phyloP scores from a whole-genome alignment of 1,140 invertebrate genomes.

The Scylla paramamosain region DNA sequence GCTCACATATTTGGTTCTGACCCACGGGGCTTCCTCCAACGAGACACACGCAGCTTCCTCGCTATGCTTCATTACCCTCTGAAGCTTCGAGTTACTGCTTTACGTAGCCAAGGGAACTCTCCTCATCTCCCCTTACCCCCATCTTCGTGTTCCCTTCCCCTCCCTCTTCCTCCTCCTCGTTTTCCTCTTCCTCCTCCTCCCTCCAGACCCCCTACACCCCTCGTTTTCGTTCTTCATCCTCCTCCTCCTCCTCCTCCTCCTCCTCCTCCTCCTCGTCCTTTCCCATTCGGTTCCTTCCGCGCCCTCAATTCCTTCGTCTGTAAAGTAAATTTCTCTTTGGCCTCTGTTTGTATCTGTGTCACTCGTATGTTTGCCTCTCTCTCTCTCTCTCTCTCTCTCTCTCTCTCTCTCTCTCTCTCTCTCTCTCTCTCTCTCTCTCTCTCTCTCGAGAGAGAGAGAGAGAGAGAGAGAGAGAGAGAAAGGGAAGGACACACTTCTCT shows the following conservation, averaged over 20 bases:
- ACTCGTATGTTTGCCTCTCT: not conserved
- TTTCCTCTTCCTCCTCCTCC: not conserved
- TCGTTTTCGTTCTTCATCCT: too few relatives aligned
- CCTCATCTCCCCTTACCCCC: too few relatives aligned
- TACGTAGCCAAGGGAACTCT: not conserved
- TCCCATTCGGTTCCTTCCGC: not conserved
- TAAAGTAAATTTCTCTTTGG: not conserved
- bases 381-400: constrained; percentile 20
- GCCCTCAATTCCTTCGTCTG: not conserved
- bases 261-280: not conserved
- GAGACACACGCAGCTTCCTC: not conserved
- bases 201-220: too few relatives aligned
- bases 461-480: too few relatives aligned
- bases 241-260: not conserved
- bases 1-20: not conserved
- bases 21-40: not conserved
- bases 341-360: not conserved
- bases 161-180: not conserved
- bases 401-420: constrained; percentile 20
- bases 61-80: not conserved
- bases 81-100: not conserved
- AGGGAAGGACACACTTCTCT: too few relatives aligned
- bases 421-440: constrained; percentile 20
- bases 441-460: not conserved
- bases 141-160: too few relatives aligned